Evolutionary conservation across 2,888 invertebrate species (phyloP), one percentile per base, ranked within the genome.

Genomic region (Agrenia bidenticulata): DNA sequence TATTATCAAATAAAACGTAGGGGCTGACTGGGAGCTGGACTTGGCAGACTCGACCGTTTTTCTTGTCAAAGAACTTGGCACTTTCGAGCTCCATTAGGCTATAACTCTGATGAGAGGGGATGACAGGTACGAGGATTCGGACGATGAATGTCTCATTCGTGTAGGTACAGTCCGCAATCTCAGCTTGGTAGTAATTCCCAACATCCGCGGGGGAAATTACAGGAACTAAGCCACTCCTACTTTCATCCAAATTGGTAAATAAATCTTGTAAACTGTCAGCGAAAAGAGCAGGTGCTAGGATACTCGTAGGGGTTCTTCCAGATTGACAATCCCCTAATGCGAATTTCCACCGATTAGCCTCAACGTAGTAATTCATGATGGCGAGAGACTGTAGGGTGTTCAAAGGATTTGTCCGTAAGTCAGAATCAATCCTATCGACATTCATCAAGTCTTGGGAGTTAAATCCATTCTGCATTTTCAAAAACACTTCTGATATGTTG

Each of bases 131-230:
- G 13, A 70, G 50, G 23, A 67, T 65, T 51, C 70, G 55, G 0
- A 67, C 66, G 2, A 67, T 15, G 58, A 70, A 56, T 1, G 61
- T 67, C 39, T 58, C 64, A 26, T 67, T 65, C 2, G 67, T 67
- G 37, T 65, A 67, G 2, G 67, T 67, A 45, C 70, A 70, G 41
- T 70, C 70, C 19, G 70, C 65, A 11, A 70, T n/a, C 0, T 51
- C 45, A 4, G 57, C 50, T 9, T 55, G 7, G 60, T 61, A 70
- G 45, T 70, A 70, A 24, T 66, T 58, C 4, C 63, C 59, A 58
- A 66, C 24, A 17, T 61, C 49, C 23, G 61, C 24, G 17, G 61
- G 57, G 50, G 63, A 21, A 50, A 70, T 56, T 13, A 51, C 54
- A 9, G 66, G 67, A 4, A 27, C 5, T n/a, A 63, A 21, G 21